phyloP scores from a whole-genome alignment of 1,140 invertebrate species.

The Coptotermes formosanus region DNA sequence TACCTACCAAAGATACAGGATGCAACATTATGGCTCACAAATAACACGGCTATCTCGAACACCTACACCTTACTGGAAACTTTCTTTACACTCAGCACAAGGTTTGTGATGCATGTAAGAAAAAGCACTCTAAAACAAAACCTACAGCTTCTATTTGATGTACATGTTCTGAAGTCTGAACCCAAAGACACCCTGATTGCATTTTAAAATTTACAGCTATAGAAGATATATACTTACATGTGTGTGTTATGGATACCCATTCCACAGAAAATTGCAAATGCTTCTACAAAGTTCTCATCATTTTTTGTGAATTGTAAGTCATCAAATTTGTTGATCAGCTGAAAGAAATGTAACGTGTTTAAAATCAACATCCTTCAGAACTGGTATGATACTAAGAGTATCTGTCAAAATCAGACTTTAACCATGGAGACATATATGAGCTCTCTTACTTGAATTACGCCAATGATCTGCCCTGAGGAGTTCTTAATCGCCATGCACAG shows the following conservation, averaged over 20 bases:
- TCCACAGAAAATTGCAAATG: constrained; percentile 96
- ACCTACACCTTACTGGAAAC: too few species aligned
- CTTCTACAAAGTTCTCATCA: constrained; percentile 91
- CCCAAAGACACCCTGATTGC: too few species aligned
- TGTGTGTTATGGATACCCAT: constrained; percentile 97
- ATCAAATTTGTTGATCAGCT: constrained; percentile 91
- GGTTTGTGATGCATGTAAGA: too few species aligned
- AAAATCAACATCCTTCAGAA: background rate
- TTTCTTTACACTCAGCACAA: too few species aligned
- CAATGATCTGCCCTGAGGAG: constrained; percentile 83
- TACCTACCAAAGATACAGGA: constrained; percentile 57
- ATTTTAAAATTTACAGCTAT: too few species aligned
- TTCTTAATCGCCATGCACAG: constrained; percentile 93
- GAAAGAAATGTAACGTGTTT: constrained; percentile 36
- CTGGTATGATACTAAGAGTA: background rate
- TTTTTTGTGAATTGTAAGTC: constrained; percentile 85
- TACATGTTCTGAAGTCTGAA: too few species aligned
- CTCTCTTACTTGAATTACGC: constrained; percentile 75
- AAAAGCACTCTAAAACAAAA: too few species aligned
- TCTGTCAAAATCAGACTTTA: background rate
- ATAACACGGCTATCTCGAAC: too few species aligned
- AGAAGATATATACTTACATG: constrained; percentile 60
- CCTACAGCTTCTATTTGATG: too few species aligned
- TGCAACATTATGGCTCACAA: too few species aligned
- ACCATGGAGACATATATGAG: background rate